Evolutionary conservation across 2,797 vertebrate species (phyloP), one percentile per base, ranked within the genome.

Genomic region (Otolemur crassicaudatus): DNA sequence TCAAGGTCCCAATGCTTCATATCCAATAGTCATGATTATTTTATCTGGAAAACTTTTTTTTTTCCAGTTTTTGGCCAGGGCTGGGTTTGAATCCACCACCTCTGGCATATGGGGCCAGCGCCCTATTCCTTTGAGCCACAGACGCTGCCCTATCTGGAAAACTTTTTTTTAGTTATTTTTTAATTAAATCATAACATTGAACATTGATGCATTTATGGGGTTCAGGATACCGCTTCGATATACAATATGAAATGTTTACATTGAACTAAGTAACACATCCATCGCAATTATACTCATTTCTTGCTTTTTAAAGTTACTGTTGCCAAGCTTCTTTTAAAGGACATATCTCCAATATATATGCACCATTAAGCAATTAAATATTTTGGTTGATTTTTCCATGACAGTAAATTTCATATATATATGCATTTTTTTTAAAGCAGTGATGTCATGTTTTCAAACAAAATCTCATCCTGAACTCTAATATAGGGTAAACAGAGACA

Each of bases 31-130:
- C 49, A 60, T 60, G 37, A 60, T 63, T 5, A 87, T 73, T 95
- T 96, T 77, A 76, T 65, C 37, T 73, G 73, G 73, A 91, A 70
- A 93, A 67, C 34, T 81, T 94, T 43, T 43, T 43, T 40, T 43
- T 43, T 43, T 43, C 6, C 40, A 43, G 40, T 43, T 43, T 43
- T 43, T 43, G 40, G 40, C 40, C 40, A 43, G 40, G 7, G 40
- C 40, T 43, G 40, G 40, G 40, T 43, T 43, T 43, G 40, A 43
- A 43, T 43, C 40, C 40, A 43, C 40, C 40, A 43, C 40, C 7
- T 43, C 40, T 43, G 40, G 40, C 40, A 43, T 43, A 43, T 43
- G 40, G 40, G 40, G 40, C 40, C 40, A 43, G 40, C 7, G 40
- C 40, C 40, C 40, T 43, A 43, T 43, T 43, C 40, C 40, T 43